Conservation (phyloP, 1,140 invertebrate genomes). For the Atta colombica region DNA sequence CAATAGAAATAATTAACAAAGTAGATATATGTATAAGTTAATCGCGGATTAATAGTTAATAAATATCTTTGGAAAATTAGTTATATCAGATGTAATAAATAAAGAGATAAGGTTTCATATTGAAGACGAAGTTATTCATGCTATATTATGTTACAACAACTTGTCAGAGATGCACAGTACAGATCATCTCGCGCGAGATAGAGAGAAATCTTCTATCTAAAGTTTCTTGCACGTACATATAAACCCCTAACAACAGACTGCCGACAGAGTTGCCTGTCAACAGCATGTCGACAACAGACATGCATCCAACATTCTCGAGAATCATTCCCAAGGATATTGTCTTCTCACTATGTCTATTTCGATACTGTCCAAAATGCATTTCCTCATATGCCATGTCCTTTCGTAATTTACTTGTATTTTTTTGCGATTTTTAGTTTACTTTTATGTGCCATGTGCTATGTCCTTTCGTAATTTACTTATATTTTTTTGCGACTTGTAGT, state of each 20-base stretch:
- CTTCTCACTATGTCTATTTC: constrained; percentile 2
- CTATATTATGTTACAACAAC: not conserved
- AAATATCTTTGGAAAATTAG: not conserved
- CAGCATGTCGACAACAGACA: constrained; percentile 51
- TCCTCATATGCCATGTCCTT: not conserved
- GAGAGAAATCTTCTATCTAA: constrained; percentile 32
- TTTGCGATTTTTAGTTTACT: not conserved
- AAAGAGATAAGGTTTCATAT: not conserved
- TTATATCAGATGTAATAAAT: constrained; percentile 21
- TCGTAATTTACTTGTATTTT: not conserved
- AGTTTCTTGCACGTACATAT: constrained; percentile 42
- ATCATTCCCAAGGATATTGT: constrained; percentile 65
- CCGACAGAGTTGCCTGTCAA: constrained; percentile 20
- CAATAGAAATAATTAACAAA: not conserved
- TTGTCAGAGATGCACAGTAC: constrained; percentile 13
- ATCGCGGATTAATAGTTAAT: not conserved
- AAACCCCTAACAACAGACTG: constrained; percentile 67
- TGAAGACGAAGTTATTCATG: not conserved
- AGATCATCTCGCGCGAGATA: constrained; percentile 14
- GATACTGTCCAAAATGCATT: constrained; percentile 24
- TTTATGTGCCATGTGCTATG: not conserved
- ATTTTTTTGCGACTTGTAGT: not conserved
- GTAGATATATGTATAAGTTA: not conserved
- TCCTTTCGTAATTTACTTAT: no score
- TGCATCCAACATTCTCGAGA: constrained; percentile 57